Percentiles rank a stretch among this genome's conserved stretches.
Conservation (phyloP, 2,797 vertebrate species). For the Rhodeus uyekii region DNA sequence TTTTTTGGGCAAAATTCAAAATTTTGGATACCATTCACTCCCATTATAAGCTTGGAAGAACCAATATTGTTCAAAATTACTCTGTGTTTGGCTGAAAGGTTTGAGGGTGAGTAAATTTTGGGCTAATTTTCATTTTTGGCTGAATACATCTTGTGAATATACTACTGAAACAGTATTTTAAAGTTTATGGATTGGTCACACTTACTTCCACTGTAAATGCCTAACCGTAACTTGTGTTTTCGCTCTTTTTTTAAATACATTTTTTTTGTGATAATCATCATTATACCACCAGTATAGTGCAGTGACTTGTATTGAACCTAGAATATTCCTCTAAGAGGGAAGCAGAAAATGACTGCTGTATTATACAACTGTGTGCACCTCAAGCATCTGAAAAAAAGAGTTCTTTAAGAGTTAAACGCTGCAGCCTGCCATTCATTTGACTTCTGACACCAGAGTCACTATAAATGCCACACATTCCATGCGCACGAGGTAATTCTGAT, state of each 20-base stretch:
- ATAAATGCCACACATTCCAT: slow-evolving; percentile 58
- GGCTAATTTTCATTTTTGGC: not conserved
- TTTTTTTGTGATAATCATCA: not conserved
- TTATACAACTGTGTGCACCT: not conserved
- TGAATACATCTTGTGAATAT: not conserved
- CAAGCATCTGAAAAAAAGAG: not conserved
- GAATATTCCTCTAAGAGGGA: not conserved
- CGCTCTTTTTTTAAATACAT: not conserved
- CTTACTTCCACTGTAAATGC: not conserved
- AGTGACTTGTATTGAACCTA: not conserved
- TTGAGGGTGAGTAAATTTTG: not conserved
- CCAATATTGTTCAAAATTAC: too few species aligned
- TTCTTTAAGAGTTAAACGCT: slow-evolving; percentile 31
- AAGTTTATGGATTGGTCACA: not conserved
- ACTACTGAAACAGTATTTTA: not conserved
- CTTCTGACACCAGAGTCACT: slow-evolving; percentile 56
- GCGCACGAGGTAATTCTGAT: slow-evolving; percentile 49
- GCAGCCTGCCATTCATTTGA: slow-evolving; percentile 48
- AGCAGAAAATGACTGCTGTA: not conserved
- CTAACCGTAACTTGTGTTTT: not conserved
- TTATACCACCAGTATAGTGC: not conserved
- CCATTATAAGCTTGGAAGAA: too few species aligned
- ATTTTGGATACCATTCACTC: too few species aligned
- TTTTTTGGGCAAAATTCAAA: too few species aligned
- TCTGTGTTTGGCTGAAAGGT: not conserved